Base-by-base conservation (phyloP, 64 coral and sea anemone genomes). In the Exaiptasia diaphana region DNA sequence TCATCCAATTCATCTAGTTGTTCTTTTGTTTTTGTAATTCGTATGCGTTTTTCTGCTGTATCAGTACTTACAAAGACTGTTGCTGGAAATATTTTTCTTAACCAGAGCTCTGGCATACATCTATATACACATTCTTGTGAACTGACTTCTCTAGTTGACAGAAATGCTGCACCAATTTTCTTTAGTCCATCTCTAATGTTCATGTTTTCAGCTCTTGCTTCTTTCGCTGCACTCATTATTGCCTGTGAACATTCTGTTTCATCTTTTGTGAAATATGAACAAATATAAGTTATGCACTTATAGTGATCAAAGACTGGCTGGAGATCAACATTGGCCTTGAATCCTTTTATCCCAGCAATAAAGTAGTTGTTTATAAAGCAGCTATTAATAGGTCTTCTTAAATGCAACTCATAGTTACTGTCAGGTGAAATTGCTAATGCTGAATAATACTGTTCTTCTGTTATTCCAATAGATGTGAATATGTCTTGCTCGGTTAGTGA, bases 41-140 rank as follows among this genome's bases (percentile, higher is more conserved):
- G 42, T 50, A 74, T 26, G 60, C 38, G 33, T 78, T 67, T 78
- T 88, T 77, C 73, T 35, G 71, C 52, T n/a, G 64, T 37, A 49
- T 33, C 71, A 41, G 83, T 86, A 56, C 86, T 80, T 15, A 88
- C 86, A 88, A 88, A 88, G 29, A 79, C 45, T 34, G 44, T 79
- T 77, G 75, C 54, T 32, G 82, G 70, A 64, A 61, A 74, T 50
- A 86, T 63, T 63, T 85, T 85, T 57, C 82, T 75, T 35, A 75
- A 36, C 82, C 82, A 75, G 48, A 85, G 53, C 5, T 81, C 59
- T 65, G 78, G 78, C 78, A 81, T 81, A 49, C 58, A 64, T 67
- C 78, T 61, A 27, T 85, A 85, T 5, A 85, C 82, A 74, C 82
- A 74, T 85, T 85, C 82, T 85, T 85, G 82, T 40, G 73, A 87